A percentile compares a stretch with the other conserved stretches of the same genome.
Evolutionary conservation across 2,113 vertebrate genomes (phyloP).

Genomic region (Stomatorhinus ivindoensis): DNA sequence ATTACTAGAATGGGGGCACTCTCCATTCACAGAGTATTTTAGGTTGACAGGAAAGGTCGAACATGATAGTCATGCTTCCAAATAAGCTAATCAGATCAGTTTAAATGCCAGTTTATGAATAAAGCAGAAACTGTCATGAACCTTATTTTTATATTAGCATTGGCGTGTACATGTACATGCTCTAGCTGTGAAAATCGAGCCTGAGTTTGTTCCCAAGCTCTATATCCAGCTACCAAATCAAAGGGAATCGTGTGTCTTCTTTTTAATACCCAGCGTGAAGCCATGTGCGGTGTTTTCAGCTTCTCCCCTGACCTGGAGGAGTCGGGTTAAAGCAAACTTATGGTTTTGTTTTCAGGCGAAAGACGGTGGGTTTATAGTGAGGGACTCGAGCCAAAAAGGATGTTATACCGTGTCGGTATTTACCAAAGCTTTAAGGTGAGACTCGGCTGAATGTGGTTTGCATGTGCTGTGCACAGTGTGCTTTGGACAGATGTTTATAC

Average conservation of each 20-base stretch:
- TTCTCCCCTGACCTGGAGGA: not conserved
- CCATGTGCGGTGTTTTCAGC: not conserved
- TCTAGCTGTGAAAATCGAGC: not conserved
- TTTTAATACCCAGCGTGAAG: not conserved
- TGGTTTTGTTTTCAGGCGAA: slow-evolving; percentile 56
- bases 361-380: slow-evolving; percentile 77
- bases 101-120: not conserved
- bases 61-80: not conserved
- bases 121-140: too few relatives aligned
- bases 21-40: not conserved
- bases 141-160: not conserved
- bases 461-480: not conserved
- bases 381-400: slow-evolving; percentile 75
- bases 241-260: not conserved
- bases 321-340: not conserved
- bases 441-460: not conserved
- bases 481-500: not conserved
- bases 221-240: not conserved
- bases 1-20: not conserved
- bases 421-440: slow-evolving; percentile 60
- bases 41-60: not conserved
- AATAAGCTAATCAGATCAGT: not conserved
- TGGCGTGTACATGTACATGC: not conserved
- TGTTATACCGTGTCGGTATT: slow-evolving; percentile 75
- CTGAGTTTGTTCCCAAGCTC: not conserved